A percentile compares a stretch with the other conserved stretches of the same genome.
Conservation (phyloP, 2,797 vertebrate species). For the Parauchenoglanis ngamensis region DNA sequence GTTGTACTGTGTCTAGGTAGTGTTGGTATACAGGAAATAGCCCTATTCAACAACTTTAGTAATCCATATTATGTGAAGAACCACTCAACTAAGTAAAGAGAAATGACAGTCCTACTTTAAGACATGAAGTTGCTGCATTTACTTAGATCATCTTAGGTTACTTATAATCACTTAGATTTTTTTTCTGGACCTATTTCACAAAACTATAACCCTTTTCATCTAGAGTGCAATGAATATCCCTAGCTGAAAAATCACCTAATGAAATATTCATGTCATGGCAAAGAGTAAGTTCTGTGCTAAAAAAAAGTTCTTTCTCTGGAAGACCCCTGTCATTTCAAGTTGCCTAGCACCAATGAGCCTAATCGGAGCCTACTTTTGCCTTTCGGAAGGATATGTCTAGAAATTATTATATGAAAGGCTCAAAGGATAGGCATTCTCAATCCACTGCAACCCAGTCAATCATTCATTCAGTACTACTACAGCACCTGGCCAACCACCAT, state of each 20-base stretch:
- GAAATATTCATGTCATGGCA: not conserved
- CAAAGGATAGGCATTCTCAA: conserved; percentile 42
- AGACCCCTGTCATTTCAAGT: not conserved
- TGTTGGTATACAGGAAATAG: too few species aligned
- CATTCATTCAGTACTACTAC: conserved; percentile 13
- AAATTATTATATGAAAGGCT: conserved; percentile 50
- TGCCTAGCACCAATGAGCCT: not conserved
- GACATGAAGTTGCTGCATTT: not conserved
- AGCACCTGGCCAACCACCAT: not conserved
- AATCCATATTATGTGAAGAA: too few species aligned
- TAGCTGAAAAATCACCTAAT: not conserved
- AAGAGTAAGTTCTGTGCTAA: not conserved
- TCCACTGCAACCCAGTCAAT: conserved; percentile 29
- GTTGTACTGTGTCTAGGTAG: too few species aligned
- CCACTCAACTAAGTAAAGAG: too few species aligned
- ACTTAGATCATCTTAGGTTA: not conserved
- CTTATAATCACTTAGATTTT: not conserved
- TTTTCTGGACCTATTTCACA: not conserved
- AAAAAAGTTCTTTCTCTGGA: not conserved
- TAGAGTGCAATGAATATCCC: not conserved
- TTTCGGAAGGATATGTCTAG: not conserved
- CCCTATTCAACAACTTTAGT: too few species aligned
- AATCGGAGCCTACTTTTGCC: not conserved
- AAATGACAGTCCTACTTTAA: too few species aligned
- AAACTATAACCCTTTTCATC: not conserved